Evolutionary conservation across 37 sponge, comb jelly and placozoan species (phyloP).

Genomic region (Cladorhizidae sp.): DNA sequence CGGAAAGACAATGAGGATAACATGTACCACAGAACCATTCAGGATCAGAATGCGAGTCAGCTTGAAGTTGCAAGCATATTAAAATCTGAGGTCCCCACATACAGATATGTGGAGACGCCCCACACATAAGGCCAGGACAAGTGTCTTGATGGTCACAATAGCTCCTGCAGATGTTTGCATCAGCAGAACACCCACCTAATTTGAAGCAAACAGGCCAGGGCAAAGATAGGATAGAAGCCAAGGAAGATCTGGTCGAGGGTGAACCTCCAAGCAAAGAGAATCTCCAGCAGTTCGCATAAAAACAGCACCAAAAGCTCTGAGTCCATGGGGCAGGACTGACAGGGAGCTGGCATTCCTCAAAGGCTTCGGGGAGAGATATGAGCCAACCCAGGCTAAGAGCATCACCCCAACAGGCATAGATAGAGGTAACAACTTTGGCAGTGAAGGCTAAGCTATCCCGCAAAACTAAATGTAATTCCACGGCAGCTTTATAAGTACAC

Average conservation of each 20-base stretch:
- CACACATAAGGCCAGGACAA: background rate
- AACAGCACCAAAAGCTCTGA: conserved; percentile 57
- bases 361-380: background rate
- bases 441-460: background rate
- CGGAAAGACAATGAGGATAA: conserved; percentile 12
- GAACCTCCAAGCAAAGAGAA: conserved; percentile 54
- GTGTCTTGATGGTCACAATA: conserved; percentile 18
- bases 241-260: conserved; percentile 30
- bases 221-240: conserved; percentile 13
- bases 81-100: background rate
- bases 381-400: background rate
- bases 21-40: conserved; percentile 32
- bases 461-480: background rate
- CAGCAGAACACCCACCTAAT: conserved; percentile 47
- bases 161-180: conserved; percentile 32
- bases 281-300: conserved; percentile 44
- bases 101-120: background rate
- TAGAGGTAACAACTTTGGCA: background rate
- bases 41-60: conserved; percentile 26
- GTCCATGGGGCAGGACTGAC: conserved; percentile 50
- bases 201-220: conserved; percentile 11
- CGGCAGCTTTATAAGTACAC: background rate
- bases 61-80: background rate
- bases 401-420: conserved; percentile 28
- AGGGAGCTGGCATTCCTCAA: background rate